Base-by-base conservation (phyloP, 1,140 invertebrate species). In the Drosophila auraria region DNA sequence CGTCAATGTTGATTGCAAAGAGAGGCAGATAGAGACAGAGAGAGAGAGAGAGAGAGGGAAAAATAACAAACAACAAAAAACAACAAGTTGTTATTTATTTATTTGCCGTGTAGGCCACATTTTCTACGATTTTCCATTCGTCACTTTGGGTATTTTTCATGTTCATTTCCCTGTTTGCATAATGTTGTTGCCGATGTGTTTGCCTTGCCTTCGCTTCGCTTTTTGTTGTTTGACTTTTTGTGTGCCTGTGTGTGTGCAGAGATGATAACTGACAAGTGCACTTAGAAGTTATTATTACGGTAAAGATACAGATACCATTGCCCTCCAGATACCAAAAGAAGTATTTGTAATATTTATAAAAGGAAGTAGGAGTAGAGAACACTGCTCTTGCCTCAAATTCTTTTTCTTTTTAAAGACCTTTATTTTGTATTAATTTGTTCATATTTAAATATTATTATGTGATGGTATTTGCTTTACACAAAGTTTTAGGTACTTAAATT, bases 251-350 rank as follows among this genome's bases (percentile, higher is more conserved):
- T 69, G 40, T 73, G 27, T 50, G 66, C 30, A 45, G 42, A 60
- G 80, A 87, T 83, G 77, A 56, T 56, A 56, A 70, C 68, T 56
- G 73, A 75, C 83, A 87, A 87, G 84, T 87, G 81, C 83, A 74
- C 69, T 83, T 68, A 17, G 40, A 73, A 65, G 51, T 65, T 53
- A 45, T 56, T 71, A 56, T 60, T 42, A 45, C 15, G 14, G 53
- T 69, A 58, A 30, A 53, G 27, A 45, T 65, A 77, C 47, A 59
- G 54, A 53, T 40, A 47, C 23, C 15, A n/a, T 60, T 36, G 36
- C 12, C 42, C 49, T 58, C 7, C 20, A 77, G 11, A 57, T n/a
- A 51, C 6, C 15, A 14, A 56, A 12, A n/a, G 4, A 20, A 20
- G 0, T 36, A 38, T 38, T 36, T 56, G 17, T 15, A 15, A 6